Conservation (phyloP, 35 echinoderm and acorn worm species). For the Heliocidaris erythrogramma region DNA sequence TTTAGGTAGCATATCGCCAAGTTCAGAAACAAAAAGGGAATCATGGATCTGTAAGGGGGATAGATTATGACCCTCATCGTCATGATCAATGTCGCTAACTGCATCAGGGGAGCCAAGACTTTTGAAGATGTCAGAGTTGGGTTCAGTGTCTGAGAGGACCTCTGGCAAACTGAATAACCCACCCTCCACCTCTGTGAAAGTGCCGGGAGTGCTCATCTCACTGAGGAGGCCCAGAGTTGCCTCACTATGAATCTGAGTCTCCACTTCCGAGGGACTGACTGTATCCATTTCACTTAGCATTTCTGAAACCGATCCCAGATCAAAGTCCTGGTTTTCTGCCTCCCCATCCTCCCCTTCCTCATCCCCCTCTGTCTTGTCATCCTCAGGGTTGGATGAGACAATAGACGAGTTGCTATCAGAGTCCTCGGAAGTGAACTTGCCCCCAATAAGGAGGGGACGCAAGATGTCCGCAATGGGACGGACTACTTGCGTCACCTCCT, state of each 20-base stretch:
- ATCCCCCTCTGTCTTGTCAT: neutral
- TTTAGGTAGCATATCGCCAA: neutral
- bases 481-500: neutral
- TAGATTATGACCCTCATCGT: neutral
- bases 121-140: slow-evolving; percentile 29
- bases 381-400: neutral
- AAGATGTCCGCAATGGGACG: slow-evolving; percentile 41
- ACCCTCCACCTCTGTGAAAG: slow-evolving; percentile 27
- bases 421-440: slow-evolving; percentile 33
- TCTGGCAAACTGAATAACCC: slow-evolving; percentile 37
- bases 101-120: slow-evolving; percentile 35
- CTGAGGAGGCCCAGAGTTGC: slow-evolving; percentile 21
- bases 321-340: slow-evolving; percentile 18
- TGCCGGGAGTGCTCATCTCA: slow-evolving; percentile 45
- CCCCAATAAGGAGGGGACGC: slow-evolving; percentile 37
- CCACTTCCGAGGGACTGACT: slow-evolving; percentile 43
- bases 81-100: slow-evolving; percentile 49
- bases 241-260: slow-evolving; percentile 34
- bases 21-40: slow-evolving; percentile 23
- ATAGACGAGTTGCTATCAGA: slow-evolving; percentile 25
- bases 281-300: slow-evolving; percentile 49
- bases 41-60: slow-evolving; percentile 44
- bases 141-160: slow-evolving; percentile 40
- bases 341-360: slow-evolving; percentile 33
- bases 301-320: slow-evolving; percentile 41